Evolutionary conservation across 2,113 vertebrate genomes (phyloP).

Genomic region (Cyanoramphus novaezelandiae): DNA sequence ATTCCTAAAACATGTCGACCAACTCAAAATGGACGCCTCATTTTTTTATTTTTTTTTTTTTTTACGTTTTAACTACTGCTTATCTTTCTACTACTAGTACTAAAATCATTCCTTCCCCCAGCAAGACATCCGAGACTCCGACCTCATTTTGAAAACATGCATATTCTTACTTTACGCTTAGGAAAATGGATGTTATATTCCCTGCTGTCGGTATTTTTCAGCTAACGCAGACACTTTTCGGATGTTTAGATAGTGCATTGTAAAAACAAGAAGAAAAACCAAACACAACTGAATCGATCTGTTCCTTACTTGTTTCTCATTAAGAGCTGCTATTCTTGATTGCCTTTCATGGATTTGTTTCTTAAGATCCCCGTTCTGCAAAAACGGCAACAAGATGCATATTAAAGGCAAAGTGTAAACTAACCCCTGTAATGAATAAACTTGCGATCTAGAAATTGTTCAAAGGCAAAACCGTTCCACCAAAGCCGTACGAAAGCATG

Average conservation of each 20-base stretch:
- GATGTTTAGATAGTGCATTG: conserved; percentile 70
- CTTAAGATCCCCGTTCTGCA: conserved; percentile 86
- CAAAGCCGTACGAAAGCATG: conserved; percentile 60
- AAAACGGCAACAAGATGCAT: conserved; percentile 70
- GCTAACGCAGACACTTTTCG: conserved; percentile 66
- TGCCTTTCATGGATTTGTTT: conserved; percentile 85
- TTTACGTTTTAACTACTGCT: conserved; percentile 60
- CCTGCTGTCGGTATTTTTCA: conserved; percentile 34
- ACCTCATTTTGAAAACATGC: conserved; percentile 44
- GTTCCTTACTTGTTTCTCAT: conserved; percentile 87
- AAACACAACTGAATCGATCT: conserved; percentile 46
- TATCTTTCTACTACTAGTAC: conserved; percentile 28
- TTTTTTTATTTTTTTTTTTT: conserved; percentile 40
- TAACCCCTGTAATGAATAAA: conserved; percentile 56
- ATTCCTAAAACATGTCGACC: conserved; percentile 91
- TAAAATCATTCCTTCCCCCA: conserved; percentile 25
- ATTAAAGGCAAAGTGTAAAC: conserved; percentile 67
- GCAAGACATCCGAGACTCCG: conserved; percentile 26
- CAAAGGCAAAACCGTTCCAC: conserved; percentile 45
- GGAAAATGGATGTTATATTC: conserved; percentile 59
- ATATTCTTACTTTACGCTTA: conserved; percentile 53
- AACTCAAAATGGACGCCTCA: conserved; percentile 95
- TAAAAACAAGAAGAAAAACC: conserved; percentile 34
- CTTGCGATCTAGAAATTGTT: conserved; percentile 65
- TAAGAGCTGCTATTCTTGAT: conserved; percentile 82